phyloP scores from a whole-genome alignment of 2,797 vertebrate genomes.

The Epinephelus malabaricus region DNA sequence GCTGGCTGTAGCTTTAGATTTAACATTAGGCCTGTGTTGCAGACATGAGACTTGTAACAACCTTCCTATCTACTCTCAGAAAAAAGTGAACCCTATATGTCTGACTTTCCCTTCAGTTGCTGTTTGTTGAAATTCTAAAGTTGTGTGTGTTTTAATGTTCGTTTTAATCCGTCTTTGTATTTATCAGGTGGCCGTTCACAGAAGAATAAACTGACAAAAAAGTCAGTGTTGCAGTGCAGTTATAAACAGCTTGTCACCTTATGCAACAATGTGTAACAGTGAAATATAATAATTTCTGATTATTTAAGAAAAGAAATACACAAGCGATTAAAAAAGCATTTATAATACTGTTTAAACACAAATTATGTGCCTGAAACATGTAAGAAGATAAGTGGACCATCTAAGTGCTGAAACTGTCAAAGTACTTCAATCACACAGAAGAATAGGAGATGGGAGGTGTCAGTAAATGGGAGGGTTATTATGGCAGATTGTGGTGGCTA shows the following conservation, averaged over 20 bases:
- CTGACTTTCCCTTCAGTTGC: background rate
- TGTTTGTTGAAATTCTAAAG: background rate
- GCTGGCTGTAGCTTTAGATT: background rate
- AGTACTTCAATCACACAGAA: conserved; percentile 66
- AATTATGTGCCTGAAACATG: conserved; percentile 55
- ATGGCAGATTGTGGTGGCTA: conserved; percentile 76
- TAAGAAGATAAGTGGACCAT: conserved; percentile 68
- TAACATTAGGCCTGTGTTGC: background rate
- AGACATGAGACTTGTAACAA: background rate
- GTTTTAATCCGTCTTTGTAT: background rate
- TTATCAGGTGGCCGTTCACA: background rate
- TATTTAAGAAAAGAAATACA: background rate
- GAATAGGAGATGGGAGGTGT: conserved; percentile 71
- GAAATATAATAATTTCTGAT: background rate
- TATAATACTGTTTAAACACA: conserved; percentile 35
- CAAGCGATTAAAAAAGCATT: conserved; percentile 23
- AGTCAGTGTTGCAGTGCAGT: background rate
- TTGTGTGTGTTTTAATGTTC: background rate
- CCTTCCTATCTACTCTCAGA: background rate
- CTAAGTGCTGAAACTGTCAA: conserved; percentile 68
- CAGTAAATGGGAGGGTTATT: conserved; percentile 79
- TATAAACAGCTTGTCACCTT: background rate
- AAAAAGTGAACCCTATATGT: background rate
- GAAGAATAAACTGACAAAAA: background rate
- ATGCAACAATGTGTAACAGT: background rate